phyloP scores from a whole-genome alignment of 2,888 invertebrate species.

The Tetranychus piercei region DNA sequence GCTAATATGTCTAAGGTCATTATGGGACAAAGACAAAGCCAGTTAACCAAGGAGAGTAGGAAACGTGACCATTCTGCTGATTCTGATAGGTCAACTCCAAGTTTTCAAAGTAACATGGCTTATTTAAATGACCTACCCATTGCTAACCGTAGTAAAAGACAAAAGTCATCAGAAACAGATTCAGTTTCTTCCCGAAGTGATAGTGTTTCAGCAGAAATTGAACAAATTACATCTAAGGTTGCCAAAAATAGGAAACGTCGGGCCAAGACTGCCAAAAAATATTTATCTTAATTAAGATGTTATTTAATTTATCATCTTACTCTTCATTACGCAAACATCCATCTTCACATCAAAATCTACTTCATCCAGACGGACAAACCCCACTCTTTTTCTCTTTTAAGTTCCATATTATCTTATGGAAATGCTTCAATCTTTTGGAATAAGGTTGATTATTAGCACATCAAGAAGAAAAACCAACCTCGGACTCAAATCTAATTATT shows the following conservation, averaged over 20 bases:
- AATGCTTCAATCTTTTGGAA: background rate
- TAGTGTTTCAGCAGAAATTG: background rate
- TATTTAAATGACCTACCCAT: background rate
- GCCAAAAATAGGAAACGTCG: background rate
- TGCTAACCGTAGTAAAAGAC: background rate
- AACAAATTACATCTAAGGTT: background rate
- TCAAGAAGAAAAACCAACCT: background rate
- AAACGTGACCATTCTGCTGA: background rate
- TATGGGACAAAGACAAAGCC: background rate
- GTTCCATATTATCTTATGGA: background rate
- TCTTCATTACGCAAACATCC: background rate
- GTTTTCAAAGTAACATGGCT: background rate
- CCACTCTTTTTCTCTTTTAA: background rate
- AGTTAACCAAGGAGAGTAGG: background rate
- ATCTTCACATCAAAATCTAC: background rate
- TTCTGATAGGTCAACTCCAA: constrained; percentile 6
- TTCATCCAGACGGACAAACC: background rate
- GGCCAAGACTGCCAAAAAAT: background rate
- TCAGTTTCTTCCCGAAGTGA: constrained; percentile 2
- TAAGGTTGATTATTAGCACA: background rate
- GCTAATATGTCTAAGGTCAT: background rate
- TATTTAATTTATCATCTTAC: background rate
- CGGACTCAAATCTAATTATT: background rate
- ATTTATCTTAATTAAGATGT: background rate
- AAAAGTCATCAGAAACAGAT: constrained; percentile 8